phyloP scores from a whole-genome alignment of 2,113 vertebrate genomes.

The Chloebia gouldiae region DNA sequence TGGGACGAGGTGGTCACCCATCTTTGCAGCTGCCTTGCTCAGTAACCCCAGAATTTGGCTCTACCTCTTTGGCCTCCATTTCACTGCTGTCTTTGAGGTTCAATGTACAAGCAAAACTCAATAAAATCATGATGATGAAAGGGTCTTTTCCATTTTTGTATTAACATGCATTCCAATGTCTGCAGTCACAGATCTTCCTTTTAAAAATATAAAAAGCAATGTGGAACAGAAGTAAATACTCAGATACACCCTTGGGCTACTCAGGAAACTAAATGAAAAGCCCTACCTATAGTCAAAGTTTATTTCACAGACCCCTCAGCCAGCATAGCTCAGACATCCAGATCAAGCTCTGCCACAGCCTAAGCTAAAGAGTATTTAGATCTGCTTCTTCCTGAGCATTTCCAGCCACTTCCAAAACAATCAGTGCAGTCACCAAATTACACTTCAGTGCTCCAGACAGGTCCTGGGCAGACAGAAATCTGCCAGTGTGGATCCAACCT shows the following conservation, averaged over 20 bases:
- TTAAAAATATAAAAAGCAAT: not conserved
- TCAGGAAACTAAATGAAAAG: not conserved
- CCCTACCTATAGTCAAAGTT: not conserved
- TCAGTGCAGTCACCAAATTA: not conserved
- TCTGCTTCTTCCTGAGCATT: not conserved
- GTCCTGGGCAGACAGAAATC: not conserved
- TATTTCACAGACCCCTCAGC: not conserved
- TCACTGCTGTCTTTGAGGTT: not conserved
- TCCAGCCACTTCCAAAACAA: not conserved
- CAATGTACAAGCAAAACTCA: not conserved
- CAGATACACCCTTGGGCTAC: not conserved
- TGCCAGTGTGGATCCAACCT: not conserved
- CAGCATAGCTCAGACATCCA: not conserved
- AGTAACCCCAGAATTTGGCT: not conserved
- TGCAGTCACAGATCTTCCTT: not conserved
- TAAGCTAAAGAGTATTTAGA: not conserved
- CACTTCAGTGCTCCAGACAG: not conserved
- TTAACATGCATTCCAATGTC: not conserved
- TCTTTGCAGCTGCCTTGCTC: not conserved
- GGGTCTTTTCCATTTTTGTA: not conserved
- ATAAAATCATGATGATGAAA: not conserved
- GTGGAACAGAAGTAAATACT: not conserved
- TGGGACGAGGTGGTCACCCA: not conserved
- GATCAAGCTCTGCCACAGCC: not conserved
- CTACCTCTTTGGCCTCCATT: not conserved